These are phyloP conservation scores for Calliopsis andreniformis DNA, from an alignment of 1,140 invertebrate species.

Conservation along the genomic window DNA sequence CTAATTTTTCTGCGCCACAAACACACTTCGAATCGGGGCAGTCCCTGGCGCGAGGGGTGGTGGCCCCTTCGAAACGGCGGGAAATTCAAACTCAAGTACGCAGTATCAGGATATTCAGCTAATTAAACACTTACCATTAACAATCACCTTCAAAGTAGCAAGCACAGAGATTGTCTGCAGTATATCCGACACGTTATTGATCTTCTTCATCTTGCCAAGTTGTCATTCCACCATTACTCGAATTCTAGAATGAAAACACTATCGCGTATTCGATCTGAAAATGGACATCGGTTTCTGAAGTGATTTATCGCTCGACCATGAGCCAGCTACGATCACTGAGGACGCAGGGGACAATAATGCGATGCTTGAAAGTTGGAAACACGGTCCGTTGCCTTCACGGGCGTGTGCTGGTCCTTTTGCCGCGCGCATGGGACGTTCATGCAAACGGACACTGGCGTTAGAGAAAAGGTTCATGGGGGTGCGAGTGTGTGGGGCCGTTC, in stretches of 20 bases:
- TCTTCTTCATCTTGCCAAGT: constrained; percentile 84
- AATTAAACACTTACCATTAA: constrained; percentile 90
- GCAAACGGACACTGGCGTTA: background rate
- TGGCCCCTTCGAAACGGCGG: too few relatives aligned
- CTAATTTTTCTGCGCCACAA: too few relatives aligned
- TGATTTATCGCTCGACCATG: too few relatives aligned
- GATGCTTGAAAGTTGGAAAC: constrained; percentile 78
- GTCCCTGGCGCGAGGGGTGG: too few relatives aligned
- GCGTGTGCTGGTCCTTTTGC: constrained; percentile 67
- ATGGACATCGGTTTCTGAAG: background rate
- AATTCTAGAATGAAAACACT: constrained; percentile 12
- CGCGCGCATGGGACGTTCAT: constrained; percentile 46
- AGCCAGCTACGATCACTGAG: constrained; percentile 35
- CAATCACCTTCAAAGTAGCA: constrained; percentile 90
- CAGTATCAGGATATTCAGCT: too few relatives aligned
- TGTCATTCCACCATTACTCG: constrained; percentile 72
- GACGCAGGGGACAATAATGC: constrained; percentile 67
- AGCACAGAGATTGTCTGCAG: constrained; percentile 92
- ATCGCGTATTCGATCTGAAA: background rate
- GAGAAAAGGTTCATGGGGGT: constrained; percentile 48
- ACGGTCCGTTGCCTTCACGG: constrained; percentile 77
- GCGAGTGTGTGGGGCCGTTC: constrained; percentile 72
- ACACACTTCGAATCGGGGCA: too few relatives aligned
- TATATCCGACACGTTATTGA: constrained; percentile 85
- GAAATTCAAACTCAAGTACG: too few relatives aligned